phyloP scores from a whole-genome alignment of 2,797 vertebrate species.

The Bufotes viridis region DNA sequence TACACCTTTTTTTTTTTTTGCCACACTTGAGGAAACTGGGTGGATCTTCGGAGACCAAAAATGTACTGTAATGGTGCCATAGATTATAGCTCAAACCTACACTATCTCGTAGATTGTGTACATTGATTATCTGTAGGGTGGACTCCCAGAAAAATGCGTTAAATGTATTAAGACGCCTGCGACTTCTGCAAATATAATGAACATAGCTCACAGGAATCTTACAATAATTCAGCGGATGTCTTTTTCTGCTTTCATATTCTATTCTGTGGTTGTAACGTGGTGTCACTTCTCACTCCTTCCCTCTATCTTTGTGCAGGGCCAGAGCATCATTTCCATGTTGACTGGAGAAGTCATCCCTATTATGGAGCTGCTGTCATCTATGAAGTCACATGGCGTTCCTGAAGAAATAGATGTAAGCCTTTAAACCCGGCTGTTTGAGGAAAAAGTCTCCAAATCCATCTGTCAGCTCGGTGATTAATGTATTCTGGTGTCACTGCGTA shows the following conservation, averaged over 20 bases:
- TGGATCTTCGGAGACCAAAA: too few species aligned
- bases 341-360: slow-evolving; percentile 93
- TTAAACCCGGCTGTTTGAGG: slow-evolving; percentile 26
- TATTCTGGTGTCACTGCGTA: slow-evolving; percentile 22
- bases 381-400: slow-evolving; percentile 94
- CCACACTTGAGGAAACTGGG: too few species aligned
- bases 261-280: neutral
- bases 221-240: too few species aligned
- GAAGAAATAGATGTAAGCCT: slow-evolving; percentile 91
- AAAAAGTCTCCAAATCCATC: slow-evolving; percentile 18
- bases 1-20: too few species aligned
- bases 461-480: slow-evolving; percentile 12
- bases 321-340: slow-evolving; percentile 93
- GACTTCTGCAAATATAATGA: too few species aligned
- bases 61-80: too few species aligned
- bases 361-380: slow-evolving; percentile 95
- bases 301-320: slow-evolving; percentile 77
- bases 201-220: neutral
- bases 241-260: neutral
- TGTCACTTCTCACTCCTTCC: neutral
- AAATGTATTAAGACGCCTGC: too few species aligned
- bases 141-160: too few species aligned
- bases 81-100: neutral
- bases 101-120: too few species aligned
- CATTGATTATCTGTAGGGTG: too few species aligned